Conservation (phyloP, 2,888 invertebrate species). For the Drepana falcataria region DNA sequence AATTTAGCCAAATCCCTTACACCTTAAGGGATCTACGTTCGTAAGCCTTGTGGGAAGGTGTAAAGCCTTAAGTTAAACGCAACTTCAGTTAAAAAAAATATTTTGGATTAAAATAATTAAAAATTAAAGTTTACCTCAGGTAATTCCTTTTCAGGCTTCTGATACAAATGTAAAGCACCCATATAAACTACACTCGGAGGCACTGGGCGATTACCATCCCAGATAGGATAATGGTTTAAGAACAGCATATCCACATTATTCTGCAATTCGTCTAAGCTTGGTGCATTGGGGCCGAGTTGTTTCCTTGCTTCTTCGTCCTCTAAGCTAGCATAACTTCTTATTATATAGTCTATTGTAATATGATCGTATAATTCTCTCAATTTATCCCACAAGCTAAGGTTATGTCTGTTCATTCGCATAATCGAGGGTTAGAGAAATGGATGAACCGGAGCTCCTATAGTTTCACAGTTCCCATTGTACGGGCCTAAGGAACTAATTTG, state of each 20-base stretch:
- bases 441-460: no score
- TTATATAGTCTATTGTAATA: constrained; percentile 7
- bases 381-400: constrained; percentile 35
- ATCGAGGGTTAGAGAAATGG: constrained; percentile 23
- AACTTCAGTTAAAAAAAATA: no score
- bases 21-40: no score
- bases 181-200: constrained; percentile 51
- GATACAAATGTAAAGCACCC: constrained; percentile 59
- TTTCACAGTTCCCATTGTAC: no score
- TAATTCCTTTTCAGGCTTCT: constrained; percentile 34
- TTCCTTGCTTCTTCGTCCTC: constrained; percentile 18
- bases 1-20: no score
- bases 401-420: constrained; percentile 18
- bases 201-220: constrained; percentile 44
- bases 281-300: constrained; percentile 27
- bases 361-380: constrained; percentile 16
- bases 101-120: no score
- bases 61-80: no score
- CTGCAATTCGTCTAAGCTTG: constrained; percentile 21
- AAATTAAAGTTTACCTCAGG: constrained; percentile 55
- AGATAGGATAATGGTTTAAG: constrained; percentile 50
- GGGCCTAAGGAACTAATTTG: no score
- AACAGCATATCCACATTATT: constrained; percentile 52
- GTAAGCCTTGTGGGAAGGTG: no score
- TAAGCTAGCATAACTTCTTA: constrained; percentile 8